Evolutionary conservation across 2,888 invertebrate genomes (phyloP), one percentile per base, ranked within the genome.

Genomic region (Ceriagrion tenellum): DNA sequence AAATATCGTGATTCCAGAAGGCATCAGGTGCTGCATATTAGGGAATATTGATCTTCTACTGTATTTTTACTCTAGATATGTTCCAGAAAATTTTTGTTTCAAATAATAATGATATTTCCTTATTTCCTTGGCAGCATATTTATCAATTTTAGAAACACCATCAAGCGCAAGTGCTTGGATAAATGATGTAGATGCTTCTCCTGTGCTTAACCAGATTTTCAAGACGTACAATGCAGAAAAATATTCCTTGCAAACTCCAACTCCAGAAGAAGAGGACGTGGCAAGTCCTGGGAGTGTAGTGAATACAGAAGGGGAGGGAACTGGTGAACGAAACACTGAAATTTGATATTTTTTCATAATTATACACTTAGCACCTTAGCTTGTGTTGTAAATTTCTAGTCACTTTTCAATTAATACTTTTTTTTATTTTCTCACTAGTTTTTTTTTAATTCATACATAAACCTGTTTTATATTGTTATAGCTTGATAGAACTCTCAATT

Each of bases 171-270:
- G 97, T 96, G 97, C 97, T 96, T 98, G 98, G 98, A 97, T 98
- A 95, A 98, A 97, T 96, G 98, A 98, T 96, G 97, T 97, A n/a
- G 98, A 98, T 96, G 98, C 98, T 59, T 97, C 98, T 91, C 98
- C 98, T 40, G 97, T 98, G 95, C 97, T 98, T 95, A 97, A 97
- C 96, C 98, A 98, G 96, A 98, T 98, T 96, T 97, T 98, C 96
- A 97, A 98, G 96, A 98, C 97, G 95, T 98, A 98, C 96, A 97
- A 98, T 96, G 97, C 97, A 95, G 98, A 98, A 96, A 98, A 98
- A 96, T 97, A 98, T 96, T 97, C 97, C 91, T 96, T 97, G 96
- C 97, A 97, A 96, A 97, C 69, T 20, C 93, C 93, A n/a, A 69
- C 63, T 88, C 30, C 35, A 47, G 63, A 95, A 90, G 69, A 47